A percentile compares a stretch with the other conserved stretches of the same genome.
phyloP scores from a whole-genome alignment of 2,888 invertebrate genomes.

The Oeneis ivallda region DNA sequence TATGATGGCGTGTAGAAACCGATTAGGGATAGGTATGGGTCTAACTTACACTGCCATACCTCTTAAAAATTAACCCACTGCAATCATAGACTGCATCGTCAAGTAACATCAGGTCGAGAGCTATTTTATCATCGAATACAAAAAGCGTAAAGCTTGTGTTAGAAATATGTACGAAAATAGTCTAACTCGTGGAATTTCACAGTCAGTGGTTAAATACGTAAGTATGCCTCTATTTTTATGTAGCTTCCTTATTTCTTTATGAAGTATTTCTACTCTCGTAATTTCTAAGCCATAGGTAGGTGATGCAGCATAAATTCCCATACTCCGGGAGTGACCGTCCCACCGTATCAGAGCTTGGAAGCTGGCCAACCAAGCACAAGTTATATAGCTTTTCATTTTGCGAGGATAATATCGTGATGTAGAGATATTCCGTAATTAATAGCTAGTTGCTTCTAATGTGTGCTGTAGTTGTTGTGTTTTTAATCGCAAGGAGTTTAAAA shows the following conservation, averaged over 20 bases:
- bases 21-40: too few relatives aligned
- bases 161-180: too few relatives aligned
- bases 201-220: too few relatives aligned
- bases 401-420: slow-evolving; percentile 36
- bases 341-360: slow-evolving; percentile 30
- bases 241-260: too few relatives aligned
- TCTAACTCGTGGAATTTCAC: too few relatives aligned
- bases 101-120: too few relatives aligned
- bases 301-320: slow-evolving; percentile 22
- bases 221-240: background rate
- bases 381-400: slow-evolving; percentile 37
- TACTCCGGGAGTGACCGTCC: slow-evolving; percentile 30
- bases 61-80: too few relatives aligned
- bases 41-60: too few relatives aligned
- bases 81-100: too few relatives aligned
- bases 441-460: slow-evolving; percentile 19
- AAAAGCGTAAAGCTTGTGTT: too few relatives aligned
- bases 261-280: background rate
- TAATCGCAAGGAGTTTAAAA: background rate
- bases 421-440: slow-evolving; percentile 32
- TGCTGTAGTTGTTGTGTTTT: background rate
- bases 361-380: slow-evolving; percentile 31
- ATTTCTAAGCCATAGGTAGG: slow-evolving; percentile 7
- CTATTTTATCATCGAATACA: too few relatives aligned
- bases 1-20: too few relatives aligned